Conservation (phyloP, 2,797 vertebrate species). For the Microchirus variegatus region DNA sequence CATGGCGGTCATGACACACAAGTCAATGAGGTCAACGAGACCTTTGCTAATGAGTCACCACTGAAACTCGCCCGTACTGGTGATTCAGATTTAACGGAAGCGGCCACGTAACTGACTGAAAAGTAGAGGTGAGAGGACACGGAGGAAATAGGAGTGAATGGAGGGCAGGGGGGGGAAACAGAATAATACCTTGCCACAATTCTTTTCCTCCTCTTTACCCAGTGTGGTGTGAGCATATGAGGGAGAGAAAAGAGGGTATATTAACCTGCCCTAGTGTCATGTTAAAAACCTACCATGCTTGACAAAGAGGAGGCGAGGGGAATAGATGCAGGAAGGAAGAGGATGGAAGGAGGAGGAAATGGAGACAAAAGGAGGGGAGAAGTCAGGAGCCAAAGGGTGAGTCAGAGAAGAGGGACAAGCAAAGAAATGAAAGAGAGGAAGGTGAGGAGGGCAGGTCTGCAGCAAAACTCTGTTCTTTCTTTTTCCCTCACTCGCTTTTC, state of each 20-base stretch:
- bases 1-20: constrained; percentile 27
- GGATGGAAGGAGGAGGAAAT: constrained; percentile 23
- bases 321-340: neutral
- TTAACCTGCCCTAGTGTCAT: constrained; percentile 64
- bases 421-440: constrained; percentile 43
- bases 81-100: constrained; percentile 8
- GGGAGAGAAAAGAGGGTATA: constrained; percentile 13
- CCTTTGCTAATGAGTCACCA: constrained; percentile 36
- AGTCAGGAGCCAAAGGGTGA: constrained; percentile 50
- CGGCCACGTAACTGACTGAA: neutral
- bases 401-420: constrained; percentile 43
- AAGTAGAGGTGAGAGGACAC: constrained; percentile 18
- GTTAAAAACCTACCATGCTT: constrained; percentile 47
- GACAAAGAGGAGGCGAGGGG: constrained; percentile 9
- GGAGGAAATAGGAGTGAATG: constrained; percentile 7
- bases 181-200: constrained; percentile 2
- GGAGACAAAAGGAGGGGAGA: constrained; percentile 29
- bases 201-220: constrained; percentile 6
- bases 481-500: constrained; percentile 40
- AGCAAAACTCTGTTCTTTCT: constrained; percentile 35
- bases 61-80: neutral
- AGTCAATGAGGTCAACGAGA: constrained; percentile 33
- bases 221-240: constrained; percentile 2
- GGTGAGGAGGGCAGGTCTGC: constrained; percentile 37
- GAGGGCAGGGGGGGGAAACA: neutral